These are phyloP conservation scores for Caenorhabditis parvicauda DNA, from an alignment of 2,888 invertebrate genomes.

Conservation along the genomic window DNA sequence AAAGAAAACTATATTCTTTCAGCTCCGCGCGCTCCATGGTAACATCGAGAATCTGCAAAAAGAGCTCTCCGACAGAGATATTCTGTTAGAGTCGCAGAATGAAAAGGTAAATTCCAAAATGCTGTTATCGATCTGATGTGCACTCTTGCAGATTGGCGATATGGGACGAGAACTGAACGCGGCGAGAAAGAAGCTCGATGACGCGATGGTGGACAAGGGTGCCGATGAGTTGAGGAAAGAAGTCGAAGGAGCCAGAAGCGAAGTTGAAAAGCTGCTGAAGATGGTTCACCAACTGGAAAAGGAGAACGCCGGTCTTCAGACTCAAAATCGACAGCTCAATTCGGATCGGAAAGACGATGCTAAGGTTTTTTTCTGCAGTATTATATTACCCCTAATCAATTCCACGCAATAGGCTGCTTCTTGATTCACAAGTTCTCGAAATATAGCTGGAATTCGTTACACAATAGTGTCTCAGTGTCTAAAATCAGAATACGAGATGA, in stretches of 20 bases:
- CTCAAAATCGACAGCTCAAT: constrained; percentile 29
- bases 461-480: constrained; percentile 15
- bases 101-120: constrained; percentile 49
- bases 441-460: constrained; percentile 6
- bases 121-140: not conserved
- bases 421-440: too few relatives aligned
- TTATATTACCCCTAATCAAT: too few relatives aligned
- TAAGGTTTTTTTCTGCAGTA: too few relatives aligned
- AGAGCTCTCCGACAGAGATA: constrained; percentile 57
- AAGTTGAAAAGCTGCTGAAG: constrained; percentile 65
- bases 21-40: constrained; percentile 33
- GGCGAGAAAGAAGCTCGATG: constrained; percentile 30
- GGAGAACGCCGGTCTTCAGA: constrained; percentile 56
- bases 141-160: constrained; percentile 46
- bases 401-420: too few relatives aligned
- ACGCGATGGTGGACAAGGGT: constrained; percentile 43
- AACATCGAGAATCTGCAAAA: constrained; percentile 60
- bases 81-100: constrained; percentile 61
- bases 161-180: constrained; percentile 47
- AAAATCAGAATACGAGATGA: not conserved
- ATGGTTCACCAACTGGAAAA: constrained; percentile 64
- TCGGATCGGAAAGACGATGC: constrained; percentile 8
- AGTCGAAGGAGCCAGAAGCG: constrained; percentile 59
- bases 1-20: constrained; percentile 10
- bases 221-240: constrained; percentile 39